Evolutionary conservation across 2,113 vertebrate genomes (phyloP).

Genomic region (Proteles cristata): DNA sequence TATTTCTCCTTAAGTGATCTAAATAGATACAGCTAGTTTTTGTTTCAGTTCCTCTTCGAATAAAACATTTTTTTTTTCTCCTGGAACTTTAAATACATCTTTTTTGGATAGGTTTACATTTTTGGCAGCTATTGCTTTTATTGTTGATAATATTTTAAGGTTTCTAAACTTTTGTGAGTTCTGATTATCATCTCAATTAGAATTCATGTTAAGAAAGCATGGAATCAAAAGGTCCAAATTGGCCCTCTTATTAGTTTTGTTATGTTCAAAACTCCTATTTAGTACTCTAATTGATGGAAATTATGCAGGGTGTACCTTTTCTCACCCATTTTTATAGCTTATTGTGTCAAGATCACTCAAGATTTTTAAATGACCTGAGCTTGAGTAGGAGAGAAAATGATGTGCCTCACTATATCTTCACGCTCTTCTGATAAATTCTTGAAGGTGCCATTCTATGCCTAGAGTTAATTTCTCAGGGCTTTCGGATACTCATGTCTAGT

Average conservation of each 20-base stretch:
- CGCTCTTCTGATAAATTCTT: constrained; percentile 39
- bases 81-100: constrained; percentile 22
- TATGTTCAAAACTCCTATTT: not conserved
- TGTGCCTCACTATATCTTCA: constrained; percentile 13
- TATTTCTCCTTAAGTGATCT: constrained; percentile 34
- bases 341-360: constrained; percentile 36
- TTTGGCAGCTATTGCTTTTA: constrained; percentile 56
- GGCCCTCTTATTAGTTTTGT: constrained; percentile 32
- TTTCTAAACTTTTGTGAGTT: constrained; percentile 63
- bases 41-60: constrained; percentile 62
- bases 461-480: constrained; percentile 33
- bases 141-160: constrained; percentile 26
- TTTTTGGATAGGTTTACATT: constrained; percentile 48
- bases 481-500: not conserved
- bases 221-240: constrained; percentile 31
- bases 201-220: constrained; percentile 34
- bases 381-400: constrained; percentile 39
- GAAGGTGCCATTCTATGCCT: not conserved
- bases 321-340: not conserved
- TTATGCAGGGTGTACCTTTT: constrained; percentile 7
- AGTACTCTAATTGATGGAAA: not conserved
- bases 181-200: constrained; percentile 49
- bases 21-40: not conserved
- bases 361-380: constrained; percentile 20
- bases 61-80: not conserved